Percentiles rank a stretch among this genome's conserved stretches.
Conservation (phyloP, 1,140 invertebrate species). For the Dryas iulia region DNA sequence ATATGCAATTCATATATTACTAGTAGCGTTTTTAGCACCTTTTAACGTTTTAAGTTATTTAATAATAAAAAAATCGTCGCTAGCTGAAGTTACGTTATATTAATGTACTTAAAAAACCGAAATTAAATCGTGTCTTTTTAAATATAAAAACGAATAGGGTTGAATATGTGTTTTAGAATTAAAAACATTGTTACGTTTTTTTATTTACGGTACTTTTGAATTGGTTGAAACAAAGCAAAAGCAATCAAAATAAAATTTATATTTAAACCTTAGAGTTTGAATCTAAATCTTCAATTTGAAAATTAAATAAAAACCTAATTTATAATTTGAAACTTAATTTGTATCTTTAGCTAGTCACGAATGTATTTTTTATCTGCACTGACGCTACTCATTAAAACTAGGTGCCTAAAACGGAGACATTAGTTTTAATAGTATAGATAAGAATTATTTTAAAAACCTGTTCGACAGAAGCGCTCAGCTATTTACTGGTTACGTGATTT, state of each 20-base stretch:
- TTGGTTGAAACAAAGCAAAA: background rate
- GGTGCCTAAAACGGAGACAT: constrained; percentile 47
- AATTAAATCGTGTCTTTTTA: too few relatives aligned
- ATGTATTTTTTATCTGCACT: constrained; percentile 26
- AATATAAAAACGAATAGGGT: too few relatives aligned
- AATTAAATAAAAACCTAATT: background rate
- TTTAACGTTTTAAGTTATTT: too few relatives aligned
- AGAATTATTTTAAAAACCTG: constrained; percentile 40
- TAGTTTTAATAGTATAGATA: constrained; percentile 46
- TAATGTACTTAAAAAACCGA: too few relatives aligned
- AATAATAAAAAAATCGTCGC: too few relatives aligned
- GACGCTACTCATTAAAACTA: constrained; percentile 35
- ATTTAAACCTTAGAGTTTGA: background rate
- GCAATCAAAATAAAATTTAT: background rate
- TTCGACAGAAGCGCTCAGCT: constrained; percentile 33
- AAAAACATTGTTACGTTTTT: too few relatives aligned
- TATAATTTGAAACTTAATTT: constrained; percentile 20
- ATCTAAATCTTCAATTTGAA: background rate
- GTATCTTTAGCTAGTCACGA: constrained; percentile 14
- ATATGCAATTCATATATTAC: too few relatives aligned
- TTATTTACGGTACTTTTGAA: too few relatives aligned
- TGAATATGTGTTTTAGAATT: too few relatives aligned
- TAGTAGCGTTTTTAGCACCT: too few relatives aligned
- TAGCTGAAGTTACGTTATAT: too few relatives aligned
- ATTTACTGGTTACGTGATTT: constrained; percentile 42